These are phyloP conservation scores for Bufotes viridis DNA, from an alignment of 2,797 vertebrate genomes.

Conservation along the genomic window DNA sequence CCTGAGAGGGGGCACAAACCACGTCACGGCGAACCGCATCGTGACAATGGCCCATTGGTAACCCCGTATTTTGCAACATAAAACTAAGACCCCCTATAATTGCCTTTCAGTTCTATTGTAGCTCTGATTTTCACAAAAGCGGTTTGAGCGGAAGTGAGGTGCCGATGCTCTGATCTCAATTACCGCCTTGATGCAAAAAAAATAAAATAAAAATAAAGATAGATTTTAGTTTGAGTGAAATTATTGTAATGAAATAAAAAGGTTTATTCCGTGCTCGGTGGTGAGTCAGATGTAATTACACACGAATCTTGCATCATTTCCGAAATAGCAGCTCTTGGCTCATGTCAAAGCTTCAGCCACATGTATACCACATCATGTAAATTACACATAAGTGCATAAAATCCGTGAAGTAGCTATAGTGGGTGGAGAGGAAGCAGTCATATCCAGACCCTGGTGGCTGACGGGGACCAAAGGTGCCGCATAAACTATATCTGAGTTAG, in stretches of 20 bases:
- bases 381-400: not conserved
- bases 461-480: too few species aligned
- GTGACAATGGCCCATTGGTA: not conserved
- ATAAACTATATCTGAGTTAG: too few species aligned
- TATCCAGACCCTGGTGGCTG: too few species aligned
- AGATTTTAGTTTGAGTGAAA: conserved; percentile 3
- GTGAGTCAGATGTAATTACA: conserved; percentile 2
- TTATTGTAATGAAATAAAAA: conserved; percentile 5
- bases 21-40: too few species aligned
- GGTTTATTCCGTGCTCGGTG: not conserved
- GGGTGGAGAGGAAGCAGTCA: too few species aligned
- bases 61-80: not conserved
- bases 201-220: not conserved
- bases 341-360: not conserved
- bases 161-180: not conserved
- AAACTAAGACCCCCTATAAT: not conserved
- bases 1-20: too few species aligned
- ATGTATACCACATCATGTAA: not conserved
- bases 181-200: not conserved
- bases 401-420: not conserved
- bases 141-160: not conserved
- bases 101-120: not conserved
- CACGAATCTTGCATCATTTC: not conserved
- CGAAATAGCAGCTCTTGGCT: not conserved
- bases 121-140: not conserved